A percentile compares a stretch with the other conserved stretches of the same genome.
Conservation (phyloP, 2,888 invertebrate species). For the Dicyrtomina minuta region DNA sequence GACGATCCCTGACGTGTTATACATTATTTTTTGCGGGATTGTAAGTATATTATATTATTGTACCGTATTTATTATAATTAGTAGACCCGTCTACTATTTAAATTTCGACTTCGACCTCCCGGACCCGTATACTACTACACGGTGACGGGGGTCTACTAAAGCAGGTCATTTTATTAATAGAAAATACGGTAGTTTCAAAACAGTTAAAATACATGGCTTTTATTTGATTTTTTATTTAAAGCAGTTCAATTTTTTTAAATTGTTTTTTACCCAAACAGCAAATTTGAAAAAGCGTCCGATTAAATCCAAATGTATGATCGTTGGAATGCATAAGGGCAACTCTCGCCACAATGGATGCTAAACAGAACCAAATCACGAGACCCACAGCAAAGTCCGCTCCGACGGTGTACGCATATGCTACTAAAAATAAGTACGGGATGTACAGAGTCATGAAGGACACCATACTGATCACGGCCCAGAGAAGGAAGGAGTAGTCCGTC, state of each 20-base stretch:
- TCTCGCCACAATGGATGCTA: conserved; percentile 31
- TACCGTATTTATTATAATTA: too few relatives aligned
- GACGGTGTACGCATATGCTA: conserved; percentile 32
- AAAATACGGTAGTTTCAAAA: neutral
- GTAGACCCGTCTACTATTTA: too few relatives aligned
- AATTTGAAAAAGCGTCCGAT: conserved; percentile 35
- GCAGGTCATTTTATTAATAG: neutral
- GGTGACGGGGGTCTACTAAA: too few relatives aligned
- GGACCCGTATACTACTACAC: too few relatives aligned
- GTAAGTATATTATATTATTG: too few relatives aligned
- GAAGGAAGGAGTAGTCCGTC: conserved; percentile 42
- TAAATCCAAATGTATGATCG: conserved; percentile 34
- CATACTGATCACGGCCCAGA: conserved; percentile 42
- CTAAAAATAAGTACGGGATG: conserved; percentile 42
- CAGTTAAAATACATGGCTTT: too few relatives aligned
- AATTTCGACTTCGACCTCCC: too few relatives aligned
- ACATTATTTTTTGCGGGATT: too few relatives aligned
- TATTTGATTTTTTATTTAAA: neutral
- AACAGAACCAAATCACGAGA: conserved; percentile 30
- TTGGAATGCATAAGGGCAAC: conserved; percentile 8
- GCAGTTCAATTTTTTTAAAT: neutral
- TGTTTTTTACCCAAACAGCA: conserved; percentile 26
- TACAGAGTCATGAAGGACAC: conserved; percentile 37
- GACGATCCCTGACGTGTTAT: too few relatives aligned
- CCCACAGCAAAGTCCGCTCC: conserved; percentile 18